phyloP scores from a whole-genome alignment of 2,888 invertebrate species.

The Epirrhoe tristata region DNA sequence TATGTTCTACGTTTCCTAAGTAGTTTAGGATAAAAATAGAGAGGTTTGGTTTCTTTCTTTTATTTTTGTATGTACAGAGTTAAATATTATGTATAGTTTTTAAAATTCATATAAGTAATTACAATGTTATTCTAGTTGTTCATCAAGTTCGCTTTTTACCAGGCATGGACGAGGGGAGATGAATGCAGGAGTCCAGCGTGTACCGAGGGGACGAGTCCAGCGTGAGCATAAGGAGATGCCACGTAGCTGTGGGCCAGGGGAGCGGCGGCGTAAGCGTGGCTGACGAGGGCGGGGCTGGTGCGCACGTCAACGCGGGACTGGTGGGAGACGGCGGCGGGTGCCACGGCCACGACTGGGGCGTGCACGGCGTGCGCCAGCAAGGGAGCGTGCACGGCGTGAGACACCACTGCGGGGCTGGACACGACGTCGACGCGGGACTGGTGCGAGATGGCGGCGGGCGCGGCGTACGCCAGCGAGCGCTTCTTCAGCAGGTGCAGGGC shows the following conservation, averaged over 20 bases:
- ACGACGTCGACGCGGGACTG: constrained; percentile 63
- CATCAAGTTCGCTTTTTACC: constrained; percentile 74
- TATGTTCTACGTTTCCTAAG: background rate
- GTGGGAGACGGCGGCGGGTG: constrained; percentile 68
- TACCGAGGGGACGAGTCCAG: constrained; percentile 50
- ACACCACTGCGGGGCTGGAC: constrained; percentile 51
- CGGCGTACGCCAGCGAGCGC: constrained; percentile 60
- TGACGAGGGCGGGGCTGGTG: constrained; percentile 59
- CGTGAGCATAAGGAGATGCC: constrained; percentile 50
- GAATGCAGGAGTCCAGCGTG: constrained; percentile 47
- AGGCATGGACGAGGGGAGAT: constrained; percentile 64
- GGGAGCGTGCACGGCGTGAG: constrained; percentile 30
- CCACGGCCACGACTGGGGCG: constrained; percentile 48
- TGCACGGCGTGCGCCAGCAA: constrained; percentile 45
- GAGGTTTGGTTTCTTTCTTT: constrained; percentile 28
- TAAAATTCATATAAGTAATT: constrained; percentile 52
- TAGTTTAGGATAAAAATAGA: background rate
- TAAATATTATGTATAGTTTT: constrained; percentile 59
- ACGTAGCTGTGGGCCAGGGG: constrained; percentile 50
- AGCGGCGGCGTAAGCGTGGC: constrained; percentile 56
- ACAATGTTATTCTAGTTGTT: constrained; percentile 56
- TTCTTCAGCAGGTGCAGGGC: constrained; percentile 59
- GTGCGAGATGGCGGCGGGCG: constrained; percentile 61
- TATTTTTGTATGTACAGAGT: constrained; percentile 8
- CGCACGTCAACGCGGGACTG: constrained; percentile 66